Evolutionary conservation across 2,888 invertebrate genomes (phyloP).

Genomic region (Macrophya alboannulata): DNA sequence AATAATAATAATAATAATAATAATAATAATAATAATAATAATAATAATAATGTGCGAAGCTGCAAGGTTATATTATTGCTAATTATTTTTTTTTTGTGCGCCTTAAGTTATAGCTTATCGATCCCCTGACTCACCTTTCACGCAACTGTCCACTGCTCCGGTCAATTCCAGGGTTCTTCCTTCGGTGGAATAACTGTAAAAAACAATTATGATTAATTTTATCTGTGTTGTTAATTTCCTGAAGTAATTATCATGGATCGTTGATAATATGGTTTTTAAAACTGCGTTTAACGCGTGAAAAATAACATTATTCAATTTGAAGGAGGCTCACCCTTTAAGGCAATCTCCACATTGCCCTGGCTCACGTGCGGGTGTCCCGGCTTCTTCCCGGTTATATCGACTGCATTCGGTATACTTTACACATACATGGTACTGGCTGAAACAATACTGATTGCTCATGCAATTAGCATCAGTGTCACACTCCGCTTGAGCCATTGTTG

Average conservation of each 20-base stretch:
- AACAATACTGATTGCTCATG: neutral
- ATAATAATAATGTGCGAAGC: neutral
- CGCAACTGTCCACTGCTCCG: neutral
- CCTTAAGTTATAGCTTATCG: too few species aligned
- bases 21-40: neutral
- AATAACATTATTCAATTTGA: neutral
- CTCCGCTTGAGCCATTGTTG: neutral
- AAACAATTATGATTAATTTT: neutral
- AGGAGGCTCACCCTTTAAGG: constrained; percentile 5
- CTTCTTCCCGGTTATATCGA: neutral
- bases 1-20: neutral
- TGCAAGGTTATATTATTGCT: neutral
- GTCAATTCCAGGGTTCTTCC: neutral
- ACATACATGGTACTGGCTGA: too few species aligned
- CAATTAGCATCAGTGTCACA: neutral
- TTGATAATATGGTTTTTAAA: neutral
- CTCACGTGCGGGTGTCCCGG: neutral
- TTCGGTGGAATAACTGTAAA: neutral
- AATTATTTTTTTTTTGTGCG: neutral
- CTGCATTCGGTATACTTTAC: neutral
- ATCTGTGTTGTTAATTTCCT: neutral
- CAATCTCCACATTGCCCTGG: constrained; percentile 1
- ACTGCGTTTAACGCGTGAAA: neutral
- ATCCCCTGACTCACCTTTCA: neutral
- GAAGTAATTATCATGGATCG: neutral